Evolutionary conservation across 2,113 vertebrate genomes (phyloP).

Genomic region (Rhinolophus ferrumequinum): DNA sequence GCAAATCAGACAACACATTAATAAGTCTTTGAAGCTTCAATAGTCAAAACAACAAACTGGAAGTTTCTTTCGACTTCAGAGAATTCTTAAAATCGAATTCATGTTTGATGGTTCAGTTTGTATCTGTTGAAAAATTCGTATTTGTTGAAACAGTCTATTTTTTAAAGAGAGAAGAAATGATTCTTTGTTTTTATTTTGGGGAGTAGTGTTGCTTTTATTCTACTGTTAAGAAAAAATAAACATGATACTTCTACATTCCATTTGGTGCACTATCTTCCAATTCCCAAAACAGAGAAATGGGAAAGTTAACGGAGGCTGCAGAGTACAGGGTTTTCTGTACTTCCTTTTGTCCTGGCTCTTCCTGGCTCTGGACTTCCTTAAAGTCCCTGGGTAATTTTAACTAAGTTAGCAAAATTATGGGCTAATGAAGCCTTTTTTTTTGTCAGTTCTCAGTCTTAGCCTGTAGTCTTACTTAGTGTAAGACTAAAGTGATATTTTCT

Average conservation of each 20-base stretch:
- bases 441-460: background rate
- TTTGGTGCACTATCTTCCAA: background rate
- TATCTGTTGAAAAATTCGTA: background rate
- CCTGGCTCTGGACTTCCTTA: too few species aligned
- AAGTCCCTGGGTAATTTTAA: background rate
- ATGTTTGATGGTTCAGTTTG: background rate
- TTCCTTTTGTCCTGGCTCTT: background rate
- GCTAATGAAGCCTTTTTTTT: background rate
- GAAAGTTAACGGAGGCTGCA: background rate
- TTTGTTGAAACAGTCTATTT: background rate
- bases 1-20: background rate
- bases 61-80: background rate
- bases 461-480: background rate
- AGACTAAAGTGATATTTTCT: background rate
- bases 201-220: slow-evolving; percentile 18
- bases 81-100: slow-evolving; percentile 21
- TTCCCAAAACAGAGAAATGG: background rate
- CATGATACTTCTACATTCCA: background rate
- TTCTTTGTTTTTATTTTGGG: background rate
- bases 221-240: background rate
- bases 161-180: background rate
- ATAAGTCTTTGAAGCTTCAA: background rate
- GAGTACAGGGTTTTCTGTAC: background rate
- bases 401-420: background rate
- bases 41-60: background rate